Base-by-base conservation (phyloP, 2,113 vertebrate species). In the Nanorana parkeri region DNA sequence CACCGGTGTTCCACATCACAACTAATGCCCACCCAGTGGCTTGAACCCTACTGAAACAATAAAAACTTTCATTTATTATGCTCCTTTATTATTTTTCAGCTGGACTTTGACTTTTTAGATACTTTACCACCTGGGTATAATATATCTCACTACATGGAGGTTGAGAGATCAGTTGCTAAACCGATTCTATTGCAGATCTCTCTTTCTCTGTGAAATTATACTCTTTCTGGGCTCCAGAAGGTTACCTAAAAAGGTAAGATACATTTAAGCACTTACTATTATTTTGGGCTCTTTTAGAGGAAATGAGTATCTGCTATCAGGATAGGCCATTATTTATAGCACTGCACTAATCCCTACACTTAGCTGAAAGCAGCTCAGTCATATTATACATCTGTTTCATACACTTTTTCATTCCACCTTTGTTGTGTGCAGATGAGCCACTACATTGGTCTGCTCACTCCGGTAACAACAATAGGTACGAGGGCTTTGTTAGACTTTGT, bases 241-340 rank as follows among this genome's bases (percentile, higher is more conserved):
- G 74, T n/a, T 86, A 80, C 56, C 52, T 63, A 64, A 74, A 61
- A 47, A 84, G 83, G 29, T 13, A 67, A 82, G 82, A 85, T 66
- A 74, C 5, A 78, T 84, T 84, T 86, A 77, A 84, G 77, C 26
- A 81, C 29, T 85, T 69, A 75, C 67, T 84, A 81, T 55, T 47
- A 26, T 83, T 85, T 86, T 13, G 72, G 26, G 68, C 76, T 68
- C 75, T 85, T 83, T 85, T 78, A 84, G 54, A 84, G 52, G 63
- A 85, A 23, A 82, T 81, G 68, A 85, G 72, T 64, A 68, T 47
- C 67, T 85, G 76, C 74, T 20, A 85, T 74, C 65, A 77, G 72
- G 32, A 82, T 32, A 72, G 20, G 11, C 32, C 55, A 83, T 84
- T 83, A 81, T 69, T 56, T 66, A 82, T 10, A 23, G 24, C 29